Conservation (phyloP, 1,140 invertebrate species). For the Galleria mellonella region DNA sequence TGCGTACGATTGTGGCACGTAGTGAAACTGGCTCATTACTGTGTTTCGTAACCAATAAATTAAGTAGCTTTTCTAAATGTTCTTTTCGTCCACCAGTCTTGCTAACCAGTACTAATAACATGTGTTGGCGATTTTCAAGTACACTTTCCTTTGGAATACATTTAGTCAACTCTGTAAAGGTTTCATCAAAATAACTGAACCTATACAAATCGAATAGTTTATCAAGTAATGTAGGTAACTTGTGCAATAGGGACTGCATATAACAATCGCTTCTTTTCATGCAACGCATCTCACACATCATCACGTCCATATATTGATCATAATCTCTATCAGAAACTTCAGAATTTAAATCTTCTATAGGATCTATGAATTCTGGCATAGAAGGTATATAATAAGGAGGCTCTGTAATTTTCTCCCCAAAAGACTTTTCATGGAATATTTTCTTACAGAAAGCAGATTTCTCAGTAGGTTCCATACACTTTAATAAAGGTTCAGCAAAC, state of each 20-base stretch:
- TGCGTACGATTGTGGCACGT: constrained; percentile 38
- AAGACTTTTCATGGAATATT: constrained; percentile 32
- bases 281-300: neutral
- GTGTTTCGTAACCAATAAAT: constrained; percentile 24
- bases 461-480: constrained; percentile 24
- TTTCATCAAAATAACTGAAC: constrained; percentile 30
- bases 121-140: constrained; percentile 32
- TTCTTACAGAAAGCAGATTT: constrained; percentile 28
- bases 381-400: constrained; percentile 26
- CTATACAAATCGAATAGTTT: constrained; percentile 38
- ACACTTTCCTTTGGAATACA: constrained; percentile 25
- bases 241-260: neutral
- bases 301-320: neutral
- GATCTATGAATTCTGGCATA: neutral
- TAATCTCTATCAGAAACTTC: neutral
- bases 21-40: constrained; percentile 38
- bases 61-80: constrained; percentile 28
- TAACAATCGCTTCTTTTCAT: neutral
- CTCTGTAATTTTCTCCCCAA: constrained; percentile 21
- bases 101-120: constrained; percentile 48
- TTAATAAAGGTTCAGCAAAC: constrained; percentile 37
- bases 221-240: constrained; percentile 14
- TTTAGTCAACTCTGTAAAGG: constrained; percentile 34
- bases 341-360: too few species aligned
- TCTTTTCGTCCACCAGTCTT: constrained; percentile 35